Base-by-base conservation (phyloP, 2,113 vertebrate species). In the Oreochromis niloticus region DNA sequence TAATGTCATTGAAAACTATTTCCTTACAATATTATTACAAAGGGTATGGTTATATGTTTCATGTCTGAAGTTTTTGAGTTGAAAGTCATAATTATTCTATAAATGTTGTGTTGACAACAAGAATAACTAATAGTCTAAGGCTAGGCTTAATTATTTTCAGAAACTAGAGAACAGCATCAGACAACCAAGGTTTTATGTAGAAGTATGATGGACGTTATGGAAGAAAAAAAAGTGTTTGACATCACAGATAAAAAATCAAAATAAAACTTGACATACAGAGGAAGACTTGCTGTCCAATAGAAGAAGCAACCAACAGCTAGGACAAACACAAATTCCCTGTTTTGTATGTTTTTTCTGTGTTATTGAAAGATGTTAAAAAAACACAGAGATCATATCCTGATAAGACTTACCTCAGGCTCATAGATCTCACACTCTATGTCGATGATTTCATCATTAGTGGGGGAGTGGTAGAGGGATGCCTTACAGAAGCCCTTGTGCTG, bases 401-500 rank as follows among this genome's bases (percentile, higher is more conserved):
- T 14, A 19, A 48, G 43, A 30, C 82, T 94, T 89, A 97, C 96
- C 96, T 96, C 92, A 22, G 96, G 90, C 88, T 97, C 96, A 50
- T 85, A 96, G 94, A 97, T 92, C 36, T 96, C 95, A 94, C 96
- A 97, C 0, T 94, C 30, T 3, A 94, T 71, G 3, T 0, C 27
- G n/a, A 87, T 0, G 0, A 50, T 1, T 4, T 81, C 75, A 0
- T 90, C 34, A 5, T 4, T 75, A 0, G 1, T 3, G 12, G 84
- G 73, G 56, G 19, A 1, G 2, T 14, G 1, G 30, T 5, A 66
- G 24, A 86, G 57, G n/a, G 90, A 86, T 1, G 46, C 94, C 85
- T 85, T 94, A 80, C 96, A 97, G 91, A 96, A 93, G 71, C 96
- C 96, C 71, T 96, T 96, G 93, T 97, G 96, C 96, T 97, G 81